phyloP scores from a whole-genome alignment of 2,113 vertebrate genomes.

The Hystrix brachyura region DNA sequence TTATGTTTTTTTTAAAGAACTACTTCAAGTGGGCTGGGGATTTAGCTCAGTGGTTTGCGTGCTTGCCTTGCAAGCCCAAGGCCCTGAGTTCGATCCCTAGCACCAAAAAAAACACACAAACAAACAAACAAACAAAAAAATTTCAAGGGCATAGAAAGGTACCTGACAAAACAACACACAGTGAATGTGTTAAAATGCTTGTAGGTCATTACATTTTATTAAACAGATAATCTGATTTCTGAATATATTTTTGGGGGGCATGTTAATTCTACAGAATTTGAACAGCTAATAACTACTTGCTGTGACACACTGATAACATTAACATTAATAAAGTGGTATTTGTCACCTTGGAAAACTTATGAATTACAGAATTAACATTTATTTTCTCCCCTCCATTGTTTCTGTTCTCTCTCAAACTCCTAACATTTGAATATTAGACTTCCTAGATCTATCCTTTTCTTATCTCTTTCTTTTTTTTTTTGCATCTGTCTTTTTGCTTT shows the following conservation, averaged over 20 bases:
- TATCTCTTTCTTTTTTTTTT: background rate
- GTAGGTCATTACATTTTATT: constrained; percentile 53
- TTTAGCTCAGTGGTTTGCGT: too few relatives aligned
- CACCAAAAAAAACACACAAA: too few relatives aligned
- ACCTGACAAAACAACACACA: constrained; percentile 43
- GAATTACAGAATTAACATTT: constrained; percentile 27
- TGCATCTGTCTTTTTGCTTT: background rate
- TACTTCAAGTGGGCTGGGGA: background rate
- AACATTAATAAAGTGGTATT: constrained; percentile 54
- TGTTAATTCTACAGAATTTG: constrained; percentile 35
- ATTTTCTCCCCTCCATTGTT: constrained; percentile 33
- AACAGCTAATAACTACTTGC: background rate
- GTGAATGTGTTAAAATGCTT: constrained; percentile 39
- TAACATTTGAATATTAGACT: constrained; percentile 10
- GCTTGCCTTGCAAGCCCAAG: too few relatives aligned
- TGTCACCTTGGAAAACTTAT: constrained; percentile 37
- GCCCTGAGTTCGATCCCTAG: too few relatives aligned
- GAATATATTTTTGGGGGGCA: constrained; percentile 47
- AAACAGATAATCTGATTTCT: constrained; percentile 47
- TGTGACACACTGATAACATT: background rate
- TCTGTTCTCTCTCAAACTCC: constrained; percentile 3
- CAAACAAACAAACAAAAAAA: too few relatives aligned
- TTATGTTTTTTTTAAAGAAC: background rate
- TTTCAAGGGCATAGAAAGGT: background rate
- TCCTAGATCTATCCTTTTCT: background rate